phyloP scores from a whole-genome alignment of 2,888 invertebrate genomes.

The Resseliella maxima region DNA sequence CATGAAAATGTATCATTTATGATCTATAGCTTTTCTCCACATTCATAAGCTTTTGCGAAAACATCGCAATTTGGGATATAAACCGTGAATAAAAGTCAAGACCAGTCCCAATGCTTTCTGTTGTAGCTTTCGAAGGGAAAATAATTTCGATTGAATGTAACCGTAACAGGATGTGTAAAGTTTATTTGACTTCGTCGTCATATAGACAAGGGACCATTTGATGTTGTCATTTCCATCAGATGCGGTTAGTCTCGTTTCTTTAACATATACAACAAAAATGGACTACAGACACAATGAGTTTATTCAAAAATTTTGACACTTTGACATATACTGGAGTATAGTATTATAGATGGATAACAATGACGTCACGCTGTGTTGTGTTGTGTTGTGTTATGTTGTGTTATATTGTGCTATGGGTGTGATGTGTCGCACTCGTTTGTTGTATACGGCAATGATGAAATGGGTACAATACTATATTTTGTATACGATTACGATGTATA shows the following conservation, averaged over 20 bases:
- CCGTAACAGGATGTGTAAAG: no score
- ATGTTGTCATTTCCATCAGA: not conserved
- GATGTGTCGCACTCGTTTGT: no score
- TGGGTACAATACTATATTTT: conserved; percentile 20
- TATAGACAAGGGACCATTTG: not conserved
- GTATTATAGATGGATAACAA: not conserved
- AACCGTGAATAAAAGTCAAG: no score
- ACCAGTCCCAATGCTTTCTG: no score
- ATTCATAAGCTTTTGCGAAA: no score
- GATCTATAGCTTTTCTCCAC: no score
- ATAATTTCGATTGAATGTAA: no score
- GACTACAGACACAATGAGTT: not conserved
- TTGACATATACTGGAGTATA: not conserved
- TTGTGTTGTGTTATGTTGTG: no score
- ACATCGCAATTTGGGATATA: no score
- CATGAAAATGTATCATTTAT: no score
- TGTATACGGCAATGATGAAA: no score
- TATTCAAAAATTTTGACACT: not conserved
- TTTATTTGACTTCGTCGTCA: not conserved
- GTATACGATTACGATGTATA: conserved; percentile 7
- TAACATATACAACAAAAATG: not conserved
- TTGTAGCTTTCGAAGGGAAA: no score
- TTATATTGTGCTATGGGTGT: not conserved
- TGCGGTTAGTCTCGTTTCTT: not conserved
- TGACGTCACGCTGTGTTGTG: not conserved